Conservation (phyloP, 30 jellyfish, hydroid and myxozoan species). For the Clytia hemisphaerica region DNA sequence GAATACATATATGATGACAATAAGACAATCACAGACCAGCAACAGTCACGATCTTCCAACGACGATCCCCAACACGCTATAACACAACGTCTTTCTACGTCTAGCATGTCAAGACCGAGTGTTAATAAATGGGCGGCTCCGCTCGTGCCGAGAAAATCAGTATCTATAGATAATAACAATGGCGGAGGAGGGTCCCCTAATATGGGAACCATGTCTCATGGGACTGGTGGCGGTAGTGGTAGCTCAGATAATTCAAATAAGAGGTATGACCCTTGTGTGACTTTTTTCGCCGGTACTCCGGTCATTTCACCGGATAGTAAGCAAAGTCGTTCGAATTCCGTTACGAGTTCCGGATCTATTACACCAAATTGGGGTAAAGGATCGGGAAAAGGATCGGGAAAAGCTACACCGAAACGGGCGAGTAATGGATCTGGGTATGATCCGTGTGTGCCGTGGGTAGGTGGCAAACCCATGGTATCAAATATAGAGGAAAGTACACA, state of each 20-base stretch:
- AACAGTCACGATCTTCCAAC: too few relatives aligned
- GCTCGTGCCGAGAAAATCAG: conserved; percentile 34
- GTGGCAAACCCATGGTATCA: conserved; percentile 44
- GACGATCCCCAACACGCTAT: too few relatives aligned
- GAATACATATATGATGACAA: conserved; percentile 72
- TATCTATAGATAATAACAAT: conserved; percentile 5
- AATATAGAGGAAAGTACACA: not conserved
- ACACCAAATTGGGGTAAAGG: too few relatives aligned
- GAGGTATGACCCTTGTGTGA: conserved; percentile 90
- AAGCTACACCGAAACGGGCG: conserved; percentile 15
- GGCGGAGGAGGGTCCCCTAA: conserved; percentile 38
- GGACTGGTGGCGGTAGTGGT: conserved; percentile 44
- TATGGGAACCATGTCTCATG: too few relatives aligned
- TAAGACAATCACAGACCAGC: too few relatives aligned
- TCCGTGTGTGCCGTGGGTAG: conserved; percentile 50
- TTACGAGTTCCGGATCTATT: conserved; percentile 62
- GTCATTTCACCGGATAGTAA: conserved; percentile 42
- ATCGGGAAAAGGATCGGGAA: conserved; percentile 4
- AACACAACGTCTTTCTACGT: too few relatives aligned
- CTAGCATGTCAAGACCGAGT: conserved; percentile 82
- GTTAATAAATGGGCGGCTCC: conserved; percentile 97
- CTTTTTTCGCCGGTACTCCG: conserved; percentile 87
- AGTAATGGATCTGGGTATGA: conserved; percentile 27
- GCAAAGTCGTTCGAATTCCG: conserved; percentile 52
- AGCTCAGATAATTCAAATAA: conserved; percentile 7